A percentile compares a stretch with the other conserved stretches of the same genome.
Conservation (phyloP, 1,140 invertebrate species). For the Ostrea denselamellosa region DNA sequence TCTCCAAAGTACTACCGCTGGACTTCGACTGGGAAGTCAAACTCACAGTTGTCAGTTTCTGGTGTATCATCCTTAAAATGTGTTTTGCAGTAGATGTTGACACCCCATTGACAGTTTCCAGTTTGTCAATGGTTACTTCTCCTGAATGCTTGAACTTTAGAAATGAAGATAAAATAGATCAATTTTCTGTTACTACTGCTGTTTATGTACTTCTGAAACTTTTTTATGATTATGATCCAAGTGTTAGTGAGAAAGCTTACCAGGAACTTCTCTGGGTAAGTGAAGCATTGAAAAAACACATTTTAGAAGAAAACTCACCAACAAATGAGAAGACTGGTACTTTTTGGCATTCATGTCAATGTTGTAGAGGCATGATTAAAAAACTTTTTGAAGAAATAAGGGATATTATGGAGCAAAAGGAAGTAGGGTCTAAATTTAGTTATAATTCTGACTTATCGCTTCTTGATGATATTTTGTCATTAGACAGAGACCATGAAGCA, state of each 20-base stretch:
- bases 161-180: not conserved
- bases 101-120: not conserved
- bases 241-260: not conserved
- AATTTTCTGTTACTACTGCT: not conserved
- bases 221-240: slow-evolving; percentile 6
- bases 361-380: not conserved
- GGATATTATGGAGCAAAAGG: not conserved
- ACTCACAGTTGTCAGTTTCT: not conserved
- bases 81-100: not conserved
- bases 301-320: not conserved
- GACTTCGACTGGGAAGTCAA: slow-evolving; percentile 31
- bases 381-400: not conserved
- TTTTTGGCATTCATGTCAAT: not conserved
- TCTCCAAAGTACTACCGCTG: not conserved
- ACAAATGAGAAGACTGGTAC: not conserved
- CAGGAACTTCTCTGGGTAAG: not conserved
- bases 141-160: not conserved
- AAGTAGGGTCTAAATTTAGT: not conserved
- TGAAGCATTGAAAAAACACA: not conserved
- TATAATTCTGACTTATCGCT: not conserved
- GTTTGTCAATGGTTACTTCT: not conserved
- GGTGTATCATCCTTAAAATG: not conserved
- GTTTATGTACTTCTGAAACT: slow-evolving; percentile 4
- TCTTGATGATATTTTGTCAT: slow-evolving; percentile 4
- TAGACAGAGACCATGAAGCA: not conserved